These are phyloP conservation scores for Tachina fera DNA, from an alignment of 2,888 invertebrate species.

Conservation along the genomic window DNA sequence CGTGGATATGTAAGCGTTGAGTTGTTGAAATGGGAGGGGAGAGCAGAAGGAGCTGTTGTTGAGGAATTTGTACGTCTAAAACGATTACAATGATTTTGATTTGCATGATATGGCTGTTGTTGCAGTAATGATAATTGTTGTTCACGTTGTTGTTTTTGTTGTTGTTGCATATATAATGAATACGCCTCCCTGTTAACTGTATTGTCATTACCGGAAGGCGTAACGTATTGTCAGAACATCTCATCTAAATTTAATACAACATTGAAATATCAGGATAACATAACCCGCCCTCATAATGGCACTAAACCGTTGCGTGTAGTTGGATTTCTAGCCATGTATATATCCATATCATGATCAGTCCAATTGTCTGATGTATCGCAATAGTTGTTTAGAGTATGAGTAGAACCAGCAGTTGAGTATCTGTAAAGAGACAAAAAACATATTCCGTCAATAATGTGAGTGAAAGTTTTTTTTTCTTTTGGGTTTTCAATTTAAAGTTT, in stretches of 20 bases:
- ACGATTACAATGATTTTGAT: slow-evolving; percentile 74
- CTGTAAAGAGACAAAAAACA: slow-evolving; percentile 74
- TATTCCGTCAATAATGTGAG: neutral
- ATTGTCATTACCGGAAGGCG: slow-evolving; percentile 73
- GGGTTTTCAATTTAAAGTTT: no score
- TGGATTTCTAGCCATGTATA: slow-evolving; percentile 96
- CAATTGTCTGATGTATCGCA: slow-evolving; percentile 95
- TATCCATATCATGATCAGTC: slow-evolving; percentile 98
- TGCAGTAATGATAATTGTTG: slow-evolving; percentile 72
- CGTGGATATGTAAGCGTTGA: slow-evolving; percentile 75
- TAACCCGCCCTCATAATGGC: slow-evolving; percentile 87
- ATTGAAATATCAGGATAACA: slow-evolving; percentile 83
- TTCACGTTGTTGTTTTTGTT: slow-evolving; percentile 71
- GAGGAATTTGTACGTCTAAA: slow-evolving; percentile 58
- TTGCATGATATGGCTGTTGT: slow-evolving; percentile 72
- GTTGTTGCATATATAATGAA: slow-evolving; percentile 48
- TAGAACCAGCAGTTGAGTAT: slow-evolving; percentile 90
- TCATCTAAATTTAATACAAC: slow-evolving; percentile 83
- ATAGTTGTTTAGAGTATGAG: slow-evolving; percentile 91
- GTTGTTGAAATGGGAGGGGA: slow-evolving; percentile 62
- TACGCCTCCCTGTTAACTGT: slow-evolving; percentile 54
- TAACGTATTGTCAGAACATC: slow-evolving; percentile 83
- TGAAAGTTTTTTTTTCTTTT: no score
- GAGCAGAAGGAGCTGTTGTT: slow-evolving; percentile 69
- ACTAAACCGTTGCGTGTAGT: slow-evolving; percentile 93